Evolutionary conservation across 2,888 invertebrate genomes (phyloP).

Genomic region (Petrolisthes manimaculis): DNA sequence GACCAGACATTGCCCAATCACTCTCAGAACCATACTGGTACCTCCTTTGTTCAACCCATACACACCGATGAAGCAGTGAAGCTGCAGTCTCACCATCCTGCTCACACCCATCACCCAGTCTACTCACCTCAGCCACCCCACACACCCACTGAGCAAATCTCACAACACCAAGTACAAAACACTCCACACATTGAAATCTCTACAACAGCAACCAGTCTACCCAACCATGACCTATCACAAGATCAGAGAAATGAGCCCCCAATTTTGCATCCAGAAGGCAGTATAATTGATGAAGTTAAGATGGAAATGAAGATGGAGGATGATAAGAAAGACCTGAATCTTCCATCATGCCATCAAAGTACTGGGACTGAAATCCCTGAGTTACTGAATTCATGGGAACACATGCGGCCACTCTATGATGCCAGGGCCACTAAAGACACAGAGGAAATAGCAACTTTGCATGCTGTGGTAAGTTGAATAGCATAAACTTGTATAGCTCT

Average conservation of each 20-base stretch:
- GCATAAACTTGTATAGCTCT: too few species aligned
- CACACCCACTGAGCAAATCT: not conserved
- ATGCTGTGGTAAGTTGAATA: conserved; percentile 27
- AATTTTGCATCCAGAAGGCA: conserved; percentile 21
- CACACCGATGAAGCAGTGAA: not conserved
- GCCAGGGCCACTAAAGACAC: conserved; percentile 21
- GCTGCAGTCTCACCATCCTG: conserved; percentile 3
- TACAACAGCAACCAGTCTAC: not conserved
- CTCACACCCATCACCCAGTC: conserved; percentile 15
- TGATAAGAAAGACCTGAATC: not conserved
- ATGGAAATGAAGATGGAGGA: not conserved
- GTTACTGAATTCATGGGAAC: conserved; percentile 34
- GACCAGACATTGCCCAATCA: not conserved
- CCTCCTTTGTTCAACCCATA: conserved; percentile 2
- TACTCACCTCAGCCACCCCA: not conserved
- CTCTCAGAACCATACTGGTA: not conserved
- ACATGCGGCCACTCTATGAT: conserved; percentile 42
- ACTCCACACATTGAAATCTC: not conserved
- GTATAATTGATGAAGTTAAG: conserved; percentile 31
- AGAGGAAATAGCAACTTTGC: conserved; percentile 38
- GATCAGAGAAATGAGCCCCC: conserved; percentile 22
- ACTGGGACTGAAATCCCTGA: conserved; percentile 45
- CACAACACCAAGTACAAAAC: not conserved
- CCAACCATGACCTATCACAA: conserved; percentile 19
- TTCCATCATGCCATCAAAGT: not conserved